Conservation (phyloP, 2,113 vertebrate genomes). For the Chlorodrepanis virens region DNA sequence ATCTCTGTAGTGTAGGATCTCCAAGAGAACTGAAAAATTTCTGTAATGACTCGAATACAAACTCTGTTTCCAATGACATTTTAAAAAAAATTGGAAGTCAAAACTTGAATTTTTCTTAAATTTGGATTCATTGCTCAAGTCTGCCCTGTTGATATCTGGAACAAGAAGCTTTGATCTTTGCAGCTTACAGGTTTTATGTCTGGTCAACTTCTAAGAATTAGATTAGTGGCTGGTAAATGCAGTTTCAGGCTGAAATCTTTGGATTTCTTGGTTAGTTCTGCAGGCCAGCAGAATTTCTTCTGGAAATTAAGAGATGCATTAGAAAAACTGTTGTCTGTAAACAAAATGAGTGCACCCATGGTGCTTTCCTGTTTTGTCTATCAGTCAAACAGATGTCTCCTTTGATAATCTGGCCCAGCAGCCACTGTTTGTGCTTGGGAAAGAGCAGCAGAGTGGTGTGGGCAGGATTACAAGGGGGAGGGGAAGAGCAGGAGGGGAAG, state of each 20-base stretch:
- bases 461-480: constrained; percentile 58
- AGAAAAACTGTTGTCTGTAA: background rate
- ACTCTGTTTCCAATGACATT: background rate
- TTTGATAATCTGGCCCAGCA: constrained; percentile 39
- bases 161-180: background rate
- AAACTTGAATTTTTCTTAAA: background rate
- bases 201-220: background rate
- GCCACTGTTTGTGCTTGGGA: background rate
- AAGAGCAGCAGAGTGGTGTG: constrained; percentile 13
- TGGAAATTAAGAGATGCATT: background rate
- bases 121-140: background rate
- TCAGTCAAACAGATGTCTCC: constrained; percentile 54
- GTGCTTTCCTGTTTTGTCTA: background rate
- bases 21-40: background rate
- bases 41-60: background rate
- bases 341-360: background rate
- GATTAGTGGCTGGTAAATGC: background rate
- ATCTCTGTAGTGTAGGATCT: background rate
- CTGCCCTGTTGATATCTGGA: background rate
- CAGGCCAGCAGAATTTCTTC: background rate
- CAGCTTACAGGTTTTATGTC: background rate
- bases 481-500: background rate
- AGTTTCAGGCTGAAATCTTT: background rate
- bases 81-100: background rate
- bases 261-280: background rate